Conservation (phyloP, 2,113 vertebrate genomes). For the Rhea pennata region DNA sequence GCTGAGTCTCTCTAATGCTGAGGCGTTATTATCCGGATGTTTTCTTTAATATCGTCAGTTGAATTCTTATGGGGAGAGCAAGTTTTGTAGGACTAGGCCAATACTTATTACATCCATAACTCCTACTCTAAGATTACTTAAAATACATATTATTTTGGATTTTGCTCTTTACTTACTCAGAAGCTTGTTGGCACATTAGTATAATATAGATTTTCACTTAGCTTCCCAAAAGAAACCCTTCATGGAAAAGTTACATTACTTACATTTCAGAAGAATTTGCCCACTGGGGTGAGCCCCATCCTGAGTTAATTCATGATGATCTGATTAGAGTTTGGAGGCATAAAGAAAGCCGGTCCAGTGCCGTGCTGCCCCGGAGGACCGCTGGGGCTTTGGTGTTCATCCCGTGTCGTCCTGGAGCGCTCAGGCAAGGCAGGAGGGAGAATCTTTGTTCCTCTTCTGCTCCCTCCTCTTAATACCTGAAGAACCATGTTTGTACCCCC, state of each 20-base stretch:
- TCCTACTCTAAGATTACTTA: background rate
- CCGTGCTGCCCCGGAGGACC: background rate
- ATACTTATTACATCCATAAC: background rate
- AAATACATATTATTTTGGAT: background rate
- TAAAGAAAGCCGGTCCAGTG: background rate
- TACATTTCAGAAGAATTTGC: background rate
- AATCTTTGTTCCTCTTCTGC: background rate
- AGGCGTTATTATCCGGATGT: background rate
- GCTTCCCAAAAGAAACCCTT: constrained; percentile 33
- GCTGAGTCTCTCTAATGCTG: background rate
- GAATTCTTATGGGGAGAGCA: background rate
- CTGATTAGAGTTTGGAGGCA: background rate
- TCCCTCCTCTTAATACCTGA: background rate
- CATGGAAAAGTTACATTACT: background rate
- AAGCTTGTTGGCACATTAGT: background rate
- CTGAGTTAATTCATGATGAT: background rate
- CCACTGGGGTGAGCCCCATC: background rate
- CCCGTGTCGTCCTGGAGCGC: background rate
- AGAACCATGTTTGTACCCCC: background rate
- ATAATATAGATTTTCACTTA: background rate
- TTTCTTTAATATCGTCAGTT: background rate
- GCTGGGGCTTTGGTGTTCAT: background rate
- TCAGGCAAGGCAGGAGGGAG: background rate
- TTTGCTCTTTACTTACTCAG: background rate
- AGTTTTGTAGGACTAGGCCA: background rate